Percentiles rank a stretch among this genome's conserved stretches.
Evolutionary conservation across 1,140 invertebrate species (phyloP).

Genomic region (Pseudomyrmex cubaensis): DNA sequence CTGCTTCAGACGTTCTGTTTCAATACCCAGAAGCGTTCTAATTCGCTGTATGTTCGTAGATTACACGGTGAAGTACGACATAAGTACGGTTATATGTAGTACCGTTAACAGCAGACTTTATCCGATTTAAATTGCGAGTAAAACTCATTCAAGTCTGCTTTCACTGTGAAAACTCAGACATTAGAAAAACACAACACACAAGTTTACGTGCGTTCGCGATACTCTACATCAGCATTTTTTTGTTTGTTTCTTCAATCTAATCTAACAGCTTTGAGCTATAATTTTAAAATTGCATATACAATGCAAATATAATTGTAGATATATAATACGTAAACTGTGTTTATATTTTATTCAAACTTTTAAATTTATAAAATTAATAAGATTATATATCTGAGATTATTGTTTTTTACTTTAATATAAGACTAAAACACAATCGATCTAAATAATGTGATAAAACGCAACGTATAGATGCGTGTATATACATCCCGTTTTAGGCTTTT

Average conservation of each 20-base stretch:
- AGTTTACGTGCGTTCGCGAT: no score
- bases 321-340: not conserved
- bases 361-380: not conserved
- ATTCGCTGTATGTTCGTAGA: slow-evolving; percentile 27
- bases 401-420: not conserved
- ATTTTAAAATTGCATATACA: not conserved
- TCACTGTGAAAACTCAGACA: not conserved
- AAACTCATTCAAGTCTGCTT: not conserved
- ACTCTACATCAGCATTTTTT: not conserved
- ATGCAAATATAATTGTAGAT: not conserved
- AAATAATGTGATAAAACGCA: not conserved
- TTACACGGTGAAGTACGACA: slow-evolving; percentile 24
- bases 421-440: not conserved
- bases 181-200: not conserved
- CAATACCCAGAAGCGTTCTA: slow-evolving; percentile 53
- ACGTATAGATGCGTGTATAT: no score
- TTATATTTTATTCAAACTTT: not conserved
- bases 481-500: slow-evolving; percentile 10
- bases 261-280: not conserved
- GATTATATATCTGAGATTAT: not conserved
- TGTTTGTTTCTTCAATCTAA: not conserved
- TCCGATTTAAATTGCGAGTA: slow-evolving; percentile 47
- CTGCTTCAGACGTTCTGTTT: slow-evolving; percentile 43
- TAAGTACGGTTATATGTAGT: slow-evolving; percentile 14
- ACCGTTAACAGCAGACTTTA: slow-evolving; percentile 38